Conservation (phyloP, 2,888 invertebrate species). For the Leistus spinibarbis region DNA sequence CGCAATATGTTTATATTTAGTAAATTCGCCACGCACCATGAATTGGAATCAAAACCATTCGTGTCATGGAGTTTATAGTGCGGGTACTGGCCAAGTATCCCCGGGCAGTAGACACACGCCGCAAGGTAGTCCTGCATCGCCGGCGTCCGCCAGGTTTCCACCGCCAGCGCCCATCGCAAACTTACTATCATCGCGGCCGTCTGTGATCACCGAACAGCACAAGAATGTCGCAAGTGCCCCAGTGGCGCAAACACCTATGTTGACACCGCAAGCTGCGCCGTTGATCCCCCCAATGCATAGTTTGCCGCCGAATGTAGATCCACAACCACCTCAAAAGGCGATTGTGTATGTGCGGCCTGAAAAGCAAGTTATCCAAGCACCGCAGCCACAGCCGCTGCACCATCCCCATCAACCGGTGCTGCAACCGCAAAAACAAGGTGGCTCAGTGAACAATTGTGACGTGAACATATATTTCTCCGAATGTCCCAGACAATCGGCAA, state of each 20-base stretch:
- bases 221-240: constrained; percentile 32
- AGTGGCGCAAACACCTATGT: constrained; percentile 33
- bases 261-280: constrained; percentile 9
- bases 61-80: constrained; percentile 40
- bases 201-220: constrained; percentile 37
- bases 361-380: constrained; percentile 41
- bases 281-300: constrained; percentile 14
- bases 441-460: constrained; percentile 23
- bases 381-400: constrained; percentile 27
- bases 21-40: constrained; percentile 43
- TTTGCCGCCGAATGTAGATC: constrained; percentile 7
- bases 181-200: constrained; percentile 36
- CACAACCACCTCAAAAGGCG: constrained; percentile 51
- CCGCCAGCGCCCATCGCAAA: constrained; percentile 31
- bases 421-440: neutral
- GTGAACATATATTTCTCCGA: constrained; percentile 29
- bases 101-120: constrained; percentile 47
- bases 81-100: constrained; percentile 38
- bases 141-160: constrained; percentile 42
- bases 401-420: constrained; percentile 32
- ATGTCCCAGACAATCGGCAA: constrained; percentile 18
- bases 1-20: constrained; percentile 15
- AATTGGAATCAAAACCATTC: constrained; percentile 49
- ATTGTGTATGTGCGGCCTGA: constrained; percentile 53
- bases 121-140: constrained; percentile 49